Evolutionary conservation across 2,797 vertebrate species (phyloP).

Genomic region (Paguma larvata): DNA sequence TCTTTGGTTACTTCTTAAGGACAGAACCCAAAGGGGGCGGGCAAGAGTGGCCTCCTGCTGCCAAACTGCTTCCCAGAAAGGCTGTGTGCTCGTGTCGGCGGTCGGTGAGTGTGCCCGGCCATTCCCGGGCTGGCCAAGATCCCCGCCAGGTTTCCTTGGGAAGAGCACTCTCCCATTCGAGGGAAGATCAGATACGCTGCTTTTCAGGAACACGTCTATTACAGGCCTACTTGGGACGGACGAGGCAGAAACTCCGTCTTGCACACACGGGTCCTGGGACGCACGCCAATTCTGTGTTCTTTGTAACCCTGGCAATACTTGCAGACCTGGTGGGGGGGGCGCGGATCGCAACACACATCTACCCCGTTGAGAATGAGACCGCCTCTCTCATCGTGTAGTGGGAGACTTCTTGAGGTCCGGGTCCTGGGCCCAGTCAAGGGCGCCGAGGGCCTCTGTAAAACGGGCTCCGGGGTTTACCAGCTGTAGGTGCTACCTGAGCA

Average conservation of each 20-base stretch:
- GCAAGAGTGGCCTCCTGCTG: neutral
- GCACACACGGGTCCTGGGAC: neutral
- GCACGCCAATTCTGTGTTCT: neutral
- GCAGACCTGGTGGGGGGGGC: neutral
- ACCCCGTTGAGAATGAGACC: neutral
- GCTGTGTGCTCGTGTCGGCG: neutral
- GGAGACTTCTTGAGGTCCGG: neutral
- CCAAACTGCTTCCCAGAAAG: neutral
- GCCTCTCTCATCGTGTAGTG: neutral
- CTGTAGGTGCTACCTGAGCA: neutral
- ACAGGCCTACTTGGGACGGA: neutral
- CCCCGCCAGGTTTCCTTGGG: neutral
- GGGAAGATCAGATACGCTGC: neutral
- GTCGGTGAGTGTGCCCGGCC: neutral
- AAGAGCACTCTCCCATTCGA: neutral
- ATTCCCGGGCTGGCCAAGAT: neutral
- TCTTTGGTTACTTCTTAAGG: neutral
- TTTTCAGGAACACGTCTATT: neutral
- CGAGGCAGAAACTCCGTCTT: neutral
- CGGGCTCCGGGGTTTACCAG: neutral
- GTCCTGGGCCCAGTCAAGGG: neutral
- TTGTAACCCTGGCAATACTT: neutral
- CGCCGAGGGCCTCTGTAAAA: neutral
- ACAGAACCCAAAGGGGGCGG: neutral
- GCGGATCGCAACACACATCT: neutral